These are phyloP conservation scores for Balearica regulorum DNA, from an alignment of 2,797 vertebrate genomes.

Conservation along the genomic window DNA sequence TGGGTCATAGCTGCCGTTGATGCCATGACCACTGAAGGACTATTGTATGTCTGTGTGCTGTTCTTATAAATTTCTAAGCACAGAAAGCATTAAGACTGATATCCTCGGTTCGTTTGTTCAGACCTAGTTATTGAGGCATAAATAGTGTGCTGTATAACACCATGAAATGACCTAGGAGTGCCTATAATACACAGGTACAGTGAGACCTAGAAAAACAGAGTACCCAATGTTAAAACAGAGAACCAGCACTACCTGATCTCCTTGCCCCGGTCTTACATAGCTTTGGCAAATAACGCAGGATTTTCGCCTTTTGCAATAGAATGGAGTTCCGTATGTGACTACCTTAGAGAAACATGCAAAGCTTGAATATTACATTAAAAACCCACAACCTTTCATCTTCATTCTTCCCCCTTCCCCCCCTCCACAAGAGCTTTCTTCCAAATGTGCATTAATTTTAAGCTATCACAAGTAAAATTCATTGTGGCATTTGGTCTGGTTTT, in stretches of 20 bases:
- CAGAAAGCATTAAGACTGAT: neutral
- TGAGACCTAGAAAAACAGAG: neutral
- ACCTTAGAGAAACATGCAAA: neutral
- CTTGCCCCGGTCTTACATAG: neutral
- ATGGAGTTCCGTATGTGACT: neutral
- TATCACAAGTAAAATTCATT: neutral
- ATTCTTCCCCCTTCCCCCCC: neutral
- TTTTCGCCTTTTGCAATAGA: neutral
- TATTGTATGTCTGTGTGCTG: neutral
- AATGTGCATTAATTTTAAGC: neutral
- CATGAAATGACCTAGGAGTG: neutral
- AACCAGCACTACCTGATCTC: neutral
- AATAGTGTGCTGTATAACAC: neutral
- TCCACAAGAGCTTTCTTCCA: neutral
- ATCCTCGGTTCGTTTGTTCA: neutral
- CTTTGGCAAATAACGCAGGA: neutral
- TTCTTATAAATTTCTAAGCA: neutral
- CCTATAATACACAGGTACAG: neutral
- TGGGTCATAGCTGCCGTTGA: neutral
- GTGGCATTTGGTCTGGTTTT: neutral
- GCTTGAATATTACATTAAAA: neutral
- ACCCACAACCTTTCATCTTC: neutral
- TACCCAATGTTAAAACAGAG: neutral
- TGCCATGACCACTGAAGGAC: neutral
- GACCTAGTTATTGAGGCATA: conserved; percentile 11